Base-by-base conservation (phyloP, 1,140 invertebrate genomes). In the Conus ventricosus region DNA sequence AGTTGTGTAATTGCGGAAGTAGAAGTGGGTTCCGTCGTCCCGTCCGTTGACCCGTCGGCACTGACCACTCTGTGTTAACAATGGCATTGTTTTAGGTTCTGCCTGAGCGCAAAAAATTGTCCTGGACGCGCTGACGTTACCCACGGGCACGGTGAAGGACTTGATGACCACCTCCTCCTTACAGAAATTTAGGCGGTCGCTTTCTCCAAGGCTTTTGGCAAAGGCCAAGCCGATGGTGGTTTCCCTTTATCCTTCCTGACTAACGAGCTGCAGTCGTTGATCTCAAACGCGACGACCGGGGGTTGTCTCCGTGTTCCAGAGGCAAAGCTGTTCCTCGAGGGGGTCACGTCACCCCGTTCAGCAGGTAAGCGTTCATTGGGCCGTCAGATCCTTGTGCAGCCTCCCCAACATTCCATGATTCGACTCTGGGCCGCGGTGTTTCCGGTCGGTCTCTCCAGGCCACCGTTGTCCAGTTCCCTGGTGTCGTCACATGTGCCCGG, bases 401-500 rank as follows among this genome's bases (percentile, higher is more conserved):
- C 82, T 27, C 15, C 82, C 82, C 11, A 84, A 10, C 82, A 84
- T 84, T 84, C 82, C 11, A 84, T 60, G 27, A 39, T 17, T 17
- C 54, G 27, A 54, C 82, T 84, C 25, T 54, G 11, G n/a, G 51
- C 55, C 5, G 27, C 54, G 13, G 54, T 20, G 17, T 20, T 17
- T 23, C 82, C n/a, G n/a, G 5, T 15, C 82, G 51, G 17, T 17
- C 20, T 54, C 54, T 6, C n/a, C 23, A 84, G 55, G 17, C 82
- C 82, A 17, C 10, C 7, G 13, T 84, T 84, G 11, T 39, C n/a
- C 82, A 3, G 17, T 51, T 20, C 82, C 82, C 5, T 84, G 23
- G 51, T 84, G n/a, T 39, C 82, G 6, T 84, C 51, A n/a, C 6
- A 60, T 13, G 55, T 84, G 82, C 13, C n/a, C 6, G 82, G 1